Evolutionary conservation across 1,140 invertebrate species (phyloP), one percentile per base, ranked within the genome.

Genomic region (Trigoniulus corallinus): DNA sequence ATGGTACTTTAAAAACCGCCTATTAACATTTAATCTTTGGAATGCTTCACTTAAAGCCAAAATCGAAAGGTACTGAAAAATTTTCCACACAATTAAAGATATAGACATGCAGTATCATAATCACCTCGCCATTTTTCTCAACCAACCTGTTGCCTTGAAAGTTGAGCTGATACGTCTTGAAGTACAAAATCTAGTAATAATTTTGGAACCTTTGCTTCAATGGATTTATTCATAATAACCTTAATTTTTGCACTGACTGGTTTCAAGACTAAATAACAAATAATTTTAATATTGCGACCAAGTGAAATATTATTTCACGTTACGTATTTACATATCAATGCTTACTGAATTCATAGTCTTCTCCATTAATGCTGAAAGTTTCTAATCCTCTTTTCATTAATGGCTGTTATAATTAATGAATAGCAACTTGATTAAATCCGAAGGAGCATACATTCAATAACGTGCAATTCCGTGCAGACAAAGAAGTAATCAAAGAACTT

Each of bases 241-340:
- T 84, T 84, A n/a, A 83, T 75, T 62, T 86, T 84, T 39, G 79
- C 77, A 1, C 81, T 79, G 34, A 84, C 74, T 18, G 81, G 81
- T 60, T 81, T 79, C 27, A 82, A 56, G 54, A 82, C 80, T 82
- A 61, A 23, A 66, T 62, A 51, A 29, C 55, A 59, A 47, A 56
- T 49, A 27, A 48, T 3, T 43, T 44, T 18, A 47, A 12, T 37
- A 58, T 42, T 29, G 20, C 22, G 44, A 24, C 23, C 23, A 44
- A 20, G 18, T 52, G 13, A 1, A 52, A 10, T 41, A 45, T 45
- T 20, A 18, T 12, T 22, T 37, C 20, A 50, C 23, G 20, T 39
- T 21, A 53, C 41, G 0, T 45, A 62, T 61, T 45, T 59, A 55
- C 48, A 66, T 62, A 23, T 56, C 40, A 56, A 52, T 44, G 24